Conservation (phyloP, 1,140 invertebrate species). For the Drosophila littoralis region DNA sequence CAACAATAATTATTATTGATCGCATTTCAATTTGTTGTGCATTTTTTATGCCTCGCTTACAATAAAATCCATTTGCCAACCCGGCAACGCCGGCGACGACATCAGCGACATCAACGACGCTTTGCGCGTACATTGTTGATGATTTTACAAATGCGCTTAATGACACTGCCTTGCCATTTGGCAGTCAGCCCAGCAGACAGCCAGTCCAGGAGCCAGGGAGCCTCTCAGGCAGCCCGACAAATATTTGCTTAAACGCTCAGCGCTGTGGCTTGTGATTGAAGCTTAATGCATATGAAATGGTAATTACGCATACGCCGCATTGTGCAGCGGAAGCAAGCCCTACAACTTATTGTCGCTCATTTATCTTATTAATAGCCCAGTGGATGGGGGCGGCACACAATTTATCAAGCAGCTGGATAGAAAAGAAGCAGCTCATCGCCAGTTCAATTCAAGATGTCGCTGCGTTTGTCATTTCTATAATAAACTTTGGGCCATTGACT, state of each 20-base stretch:
- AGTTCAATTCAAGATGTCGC: constrained; percentile 42
- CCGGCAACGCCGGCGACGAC: constrained; percentile 43
- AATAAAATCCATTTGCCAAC: constrained; percentile 60
- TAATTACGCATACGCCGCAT: constrained; percentile 79
- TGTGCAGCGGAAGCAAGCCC: constrained; percentile 65
- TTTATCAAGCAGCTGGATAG: constrained; percentile 66
- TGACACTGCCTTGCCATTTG: constrained; percentile 64
- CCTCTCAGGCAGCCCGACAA: constrained; percentile 15
- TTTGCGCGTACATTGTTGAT: constrained; percentile 58
- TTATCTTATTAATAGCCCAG: constrained; percentile 76
- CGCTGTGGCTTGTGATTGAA: constrained; percentile 54
- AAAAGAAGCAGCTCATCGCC: constrained; percentile 30
- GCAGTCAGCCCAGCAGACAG: constrained; percentile 14
- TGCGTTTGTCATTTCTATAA: constrained; percentile 79
- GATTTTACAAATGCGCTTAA: constrained; percentile 82
- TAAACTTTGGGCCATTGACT: constrained; percentile 62
- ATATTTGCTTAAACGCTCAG: constrained; percentile 46
- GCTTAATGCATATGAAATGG: constrained; percentile 81
- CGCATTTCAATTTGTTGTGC: constrained; percentile 79
- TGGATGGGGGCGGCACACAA: constrained; percentile 30
- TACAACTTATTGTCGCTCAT: constrained; percentile 75
- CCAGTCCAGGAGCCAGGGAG: neutral
- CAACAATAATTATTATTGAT: constrained; percentile 81
- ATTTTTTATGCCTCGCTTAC: constrained; percentile 68
- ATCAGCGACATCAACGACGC: constrained; percentile 26